Evolutionary conservation across 2,888 invertebrate species (phyloP).

Genomic region (Clanis bilineata): DNA sequence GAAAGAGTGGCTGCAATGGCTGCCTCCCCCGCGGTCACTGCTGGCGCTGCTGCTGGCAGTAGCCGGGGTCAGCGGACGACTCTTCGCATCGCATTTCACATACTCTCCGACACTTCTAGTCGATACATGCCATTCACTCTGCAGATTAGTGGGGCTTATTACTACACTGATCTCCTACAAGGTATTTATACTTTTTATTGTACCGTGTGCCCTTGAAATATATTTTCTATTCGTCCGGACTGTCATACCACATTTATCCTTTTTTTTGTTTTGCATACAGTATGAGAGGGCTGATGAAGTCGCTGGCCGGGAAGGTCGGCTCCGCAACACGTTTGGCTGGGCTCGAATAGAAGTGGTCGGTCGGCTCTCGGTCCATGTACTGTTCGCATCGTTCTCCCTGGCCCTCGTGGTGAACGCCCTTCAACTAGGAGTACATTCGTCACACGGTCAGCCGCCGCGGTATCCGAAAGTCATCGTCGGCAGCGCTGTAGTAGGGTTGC

Average conservation of each 20-base stretch:
- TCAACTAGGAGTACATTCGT: slow-evolving; percentile 88
- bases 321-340: slow-evolving; percentile 96
- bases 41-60: slow-evolving; percentile 88
- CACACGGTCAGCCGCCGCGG: slow-evolving; percentile 71
- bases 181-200: slow-evolving; percentile 39
- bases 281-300: slow-evolving; percentile 76
- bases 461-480: slow-evolving; percentile 88
- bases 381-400: slow-evolving; percentile 91
- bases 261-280: slow-evolving; percentile 37
- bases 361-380: slow-evolving; percentile 90
- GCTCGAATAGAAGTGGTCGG: slow-evolving; percentile 94
- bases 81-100: slow-evolving; percentile 93
- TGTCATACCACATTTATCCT: too few relatives aligned
- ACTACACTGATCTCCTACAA: slow-evolving; percentile 71
- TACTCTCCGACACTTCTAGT: slow-evolving; percentile 95
- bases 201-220: slow-evolving; percentile 19
- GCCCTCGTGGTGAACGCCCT: slow-evolving; percentile 91
- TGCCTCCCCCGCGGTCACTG: slow-evolving; percentile 88
- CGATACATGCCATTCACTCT: slow-evolving; percentile 96
- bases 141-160: slow-evolving; percentile 92
- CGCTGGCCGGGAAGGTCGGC: slow-evolving; percentile 84
- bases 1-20: slow-evolving; percentile 88
- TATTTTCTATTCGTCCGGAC: too few relatives aligned
- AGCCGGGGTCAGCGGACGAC: slow-evolving; percentile 90
- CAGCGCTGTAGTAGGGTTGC: slow-evolving; percentile 89